Conservation (phyloP, 1,140 invertebrate species). For the Meloidogyne chitwoodi region DNA sequence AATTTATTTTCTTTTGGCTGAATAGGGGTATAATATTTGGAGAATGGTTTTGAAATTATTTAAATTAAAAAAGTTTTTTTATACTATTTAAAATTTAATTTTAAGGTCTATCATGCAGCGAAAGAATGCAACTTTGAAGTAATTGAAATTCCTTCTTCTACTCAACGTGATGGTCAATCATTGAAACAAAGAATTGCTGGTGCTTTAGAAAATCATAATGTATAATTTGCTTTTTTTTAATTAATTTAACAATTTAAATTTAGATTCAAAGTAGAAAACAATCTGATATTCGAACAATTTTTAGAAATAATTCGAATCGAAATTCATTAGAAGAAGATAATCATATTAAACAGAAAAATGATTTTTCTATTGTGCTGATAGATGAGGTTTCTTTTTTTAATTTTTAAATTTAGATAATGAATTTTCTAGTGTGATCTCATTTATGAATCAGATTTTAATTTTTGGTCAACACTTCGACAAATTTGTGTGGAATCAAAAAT, state of each 20-base stretch:
- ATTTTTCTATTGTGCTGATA: constrained; percentile 8
- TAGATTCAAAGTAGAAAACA: not conserved
- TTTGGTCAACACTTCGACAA: constrained; percentile 7
- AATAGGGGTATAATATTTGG: too few relatives aligned
- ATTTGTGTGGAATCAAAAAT: constrained; percentile 1
- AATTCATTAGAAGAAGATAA: not conserved
- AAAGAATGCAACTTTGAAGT: constrained; percentile 1
- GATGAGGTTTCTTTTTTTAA: constrained; percentile 2
- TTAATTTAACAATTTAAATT: not conserved
- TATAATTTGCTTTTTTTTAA: not conserved
- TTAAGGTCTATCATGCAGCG: constrained; percentile 17
- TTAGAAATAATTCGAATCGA: not conserved
- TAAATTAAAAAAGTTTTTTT: not conserved
- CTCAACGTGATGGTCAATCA: not conserved
- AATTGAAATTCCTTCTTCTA: constrained; percentile 9
- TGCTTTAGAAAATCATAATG: constrained; percentile 6
- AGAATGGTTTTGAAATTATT: too few relatives aligned
- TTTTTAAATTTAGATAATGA: not conserved
- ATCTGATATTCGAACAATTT: not conserved
- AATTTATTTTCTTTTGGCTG: too few relatives aligned
- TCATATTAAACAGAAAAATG: not conserved
- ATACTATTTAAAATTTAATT: not conserved
- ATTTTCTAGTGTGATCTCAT: constrained; percentile 8
- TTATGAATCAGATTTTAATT: constrained; percentile 3
- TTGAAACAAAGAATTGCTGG: constrained; percentile 10